A percentile compares a stretch with the other conserved stretches of the same genome.
Evolutionary conservation across 2,113 vertebrate species (phyloP).

Genomic region (Sigmodon hispidus): DNA sequence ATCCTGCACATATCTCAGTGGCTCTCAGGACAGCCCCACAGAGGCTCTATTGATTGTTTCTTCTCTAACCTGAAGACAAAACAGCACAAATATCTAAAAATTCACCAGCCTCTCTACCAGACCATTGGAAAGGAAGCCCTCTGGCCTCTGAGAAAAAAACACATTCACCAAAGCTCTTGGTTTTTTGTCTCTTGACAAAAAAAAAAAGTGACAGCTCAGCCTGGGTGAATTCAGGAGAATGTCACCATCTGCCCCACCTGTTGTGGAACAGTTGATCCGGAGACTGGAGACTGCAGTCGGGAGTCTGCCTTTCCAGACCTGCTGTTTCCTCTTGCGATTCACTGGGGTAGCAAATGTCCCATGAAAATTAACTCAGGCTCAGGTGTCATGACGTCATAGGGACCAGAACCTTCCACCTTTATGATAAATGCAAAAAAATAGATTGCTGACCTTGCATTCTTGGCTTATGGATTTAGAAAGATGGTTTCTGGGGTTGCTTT

Average conservation of each 20-base stretch:
- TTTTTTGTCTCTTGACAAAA: not conserved
- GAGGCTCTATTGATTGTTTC: not conserved
- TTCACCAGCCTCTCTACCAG: not conserved
- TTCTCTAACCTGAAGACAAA: not conserved
- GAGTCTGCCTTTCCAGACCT: not conserved
- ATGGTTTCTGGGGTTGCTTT: not conserved
- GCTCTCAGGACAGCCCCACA: not conserved
- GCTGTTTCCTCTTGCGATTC: not conserved
- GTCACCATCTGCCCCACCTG: not conserved
- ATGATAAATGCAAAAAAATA: not conserved
- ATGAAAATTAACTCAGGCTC: not conserved
- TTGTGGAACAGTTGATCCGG: not conserved
- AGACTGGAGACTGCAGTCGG: not conserved
- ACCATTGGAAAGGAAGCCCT: not conserved
- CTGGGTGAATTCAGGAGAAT: not conserved
- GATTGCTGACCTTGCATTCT: not conserved
- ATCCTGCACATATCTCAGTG: not conserved
- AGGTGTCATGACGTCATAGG: not conserved
- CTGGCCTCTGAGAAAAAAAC: not conserved
- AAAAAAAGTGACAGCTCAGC: not conserved
- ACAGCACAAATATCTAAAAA: not conserved
- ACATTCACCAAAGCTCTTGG: not conserved
- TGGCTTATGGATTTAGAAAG: slow-evolving; percentile 2
- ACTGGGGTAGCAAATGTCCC: not conserved
- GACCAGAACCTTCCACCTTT: not conserved